These are phyloP conservation scores for Drosophila paranaensis DNA, from an alignment of 2,888 invertebrate species.

Conservation along the genomic window DNA sequence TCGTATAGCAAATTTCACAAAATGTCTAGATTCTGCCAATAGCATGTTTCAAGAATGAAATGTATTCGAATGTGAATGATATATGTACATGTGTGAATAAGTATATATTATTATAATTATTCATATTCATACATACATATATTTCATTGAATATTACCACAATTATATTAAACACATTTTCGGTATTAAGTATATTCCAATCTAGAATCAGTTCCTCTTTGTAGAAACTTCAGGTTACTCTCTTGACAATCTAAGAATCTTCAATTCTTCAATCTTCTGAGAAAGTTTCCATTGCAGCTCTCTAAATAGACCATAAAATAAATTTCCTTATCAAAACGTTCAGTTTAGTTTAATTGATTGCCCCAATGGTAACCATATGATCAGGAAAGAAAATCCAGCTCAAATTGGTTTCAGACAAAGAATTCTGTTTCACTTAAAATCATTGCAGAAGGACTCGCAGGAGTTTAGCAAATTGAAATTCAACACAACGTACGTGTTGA, in stretches of 20 bases:
- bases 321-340: background rate
- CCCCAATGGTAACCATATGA: background rate
- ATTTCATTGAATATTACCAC: no score
- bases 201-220: no score
- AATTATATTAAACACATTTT: no score
- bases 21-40: background rate
- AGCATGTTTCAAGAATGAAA: background rate
- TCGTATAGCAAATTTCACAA: background rate
- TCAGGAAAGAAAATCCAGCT: no score
- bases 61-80: background rate
- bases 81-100: background rate
- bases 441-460: slow-evolving; percentile 81
- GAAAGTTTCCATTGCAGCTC: background rate
- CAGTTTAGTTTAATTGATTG: background rate
- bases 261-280: no score
- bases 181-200: no score
- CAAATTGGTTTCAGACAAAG: no score
- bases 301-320: background rate
- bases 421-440: no score
- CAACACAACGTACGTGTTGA: slow-evolving; percentile 82
- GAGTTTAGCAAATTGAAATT: slow-evolving; percentile 84
- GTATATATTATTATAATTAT: background rate
- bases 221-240: no score
- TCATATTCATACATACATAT: background rate
- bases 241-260: no score